Evolutionary conservation across 1,140 invertebrate species (phyloP).

Genomic region (Papilio glaucus): DNA sequence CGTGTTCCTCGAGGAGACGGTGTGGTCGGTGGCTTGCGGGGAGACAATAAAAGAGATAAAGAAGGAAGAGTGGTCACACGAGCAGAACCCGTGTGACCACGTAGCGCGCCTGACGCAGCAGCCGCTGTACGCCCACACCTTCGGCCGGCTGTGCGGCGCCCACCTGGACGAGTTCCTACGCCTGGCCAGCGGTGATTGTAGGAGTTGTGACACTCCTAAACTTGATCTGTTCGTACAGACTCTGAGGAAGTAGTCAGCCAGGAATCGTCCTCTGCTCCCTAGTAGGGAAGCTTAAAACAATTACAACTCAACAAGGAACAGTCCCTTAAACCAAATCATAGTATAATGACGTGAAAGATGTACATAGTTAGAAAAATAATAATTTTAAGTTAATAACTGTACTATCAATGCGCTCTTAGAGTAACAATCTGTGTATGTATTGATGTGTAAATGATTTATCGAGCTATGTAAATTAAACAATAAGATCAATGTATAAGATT

Average conservation of each 20-base stretch:
- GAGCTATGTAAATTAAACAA: background rate
- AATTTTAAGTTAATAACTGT: too few relatives aligned
- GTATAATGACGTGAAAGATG: too few relatives aligned
- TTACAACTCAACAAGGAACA: too few relatives aligned
- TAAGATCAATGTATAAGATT: background rate
- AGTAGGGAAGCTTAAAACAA: too few relatives aligned
- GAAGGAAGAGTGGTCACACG: background rate
- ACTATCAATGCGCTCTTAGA: too few relatives aligned
- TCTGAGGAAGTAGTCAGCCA: background rate
- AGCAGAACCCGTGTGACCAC: background rate
- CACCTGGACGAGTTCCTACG: background rate
- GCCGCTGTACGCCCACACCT: background rate
- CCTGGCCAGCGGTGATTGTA: background rate
- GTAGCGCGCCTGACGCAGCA: background rate
- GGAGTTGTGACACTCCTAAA: background rate
- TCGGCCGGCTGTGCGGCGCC: background rate
- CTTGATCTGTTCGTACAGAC: background rate
- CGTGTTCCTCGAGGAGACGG: conserved; percentile 62
- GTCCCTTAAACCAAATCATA: too few relatives aligned
- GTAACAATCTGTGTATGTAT: background rate
- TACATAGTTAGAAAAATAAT: too few relatives aligned
- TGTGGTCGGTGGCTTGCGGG: conserved; percentile 58
- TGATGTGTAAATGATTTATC: too few relatives aligned
- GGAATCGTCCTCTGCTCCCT: too few relatives aligned
- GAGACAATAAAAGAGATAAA: conserved; percentile 48